Base-by-base conservation (phyloP, 2,113 vertebrate species). In the Nipponia nippon region DNA sequence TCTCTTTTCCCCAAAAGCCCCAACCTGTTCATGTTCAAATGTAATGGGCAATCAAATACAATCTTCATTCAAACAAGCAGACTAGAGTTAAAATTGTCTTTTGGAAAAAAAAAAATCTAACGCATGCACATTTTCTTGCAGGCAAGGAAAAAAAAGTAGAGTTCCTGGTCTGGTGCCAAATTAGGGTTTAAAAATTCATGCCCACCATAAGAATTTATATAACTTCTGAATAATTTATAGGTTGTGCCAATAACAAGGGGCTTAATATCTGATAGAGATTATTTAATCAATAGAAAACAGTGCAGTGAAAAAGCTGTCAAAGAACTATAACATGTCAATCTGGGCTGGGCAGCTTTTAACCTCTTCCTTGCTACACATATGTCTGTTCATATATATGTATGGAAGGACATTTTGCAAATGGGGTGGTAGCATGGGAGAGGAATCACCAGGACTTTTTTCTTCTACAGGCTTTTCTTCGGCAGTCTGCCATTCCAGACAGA, bases 131-230 rank as follows among this genome's bases (percentile, higher is more conserved):
- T 95, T 95, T 93, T 88, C 71, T 92, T 26, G 1, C 21, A 50
- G 53, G 53, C 14, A 5, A 88, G 21, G 4, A 2, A 5, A 42
- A 34, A 40, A 67, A 70, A 83, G 44, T 4, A 67, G 81, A 89
- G 36, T 66, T 93, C 44, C 42, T 95, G 97, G 96, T 75, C 81
- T 18, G 23, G 16, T 85, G 87, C 97, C 97, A 97, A 97, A 97
- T 97, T 78, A 92, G 86, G 92, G 62, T 97, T 97, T 97, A 96
- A 98, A 98, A 98, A 98, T 98, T 97, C 95, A 97, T 97, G 95
- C 83, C 75, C 5, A 0, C 94, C 86, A 93, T 96, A 94, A 96
- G 96, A 97, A 96, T 98, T 95, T 97, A 97, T 96, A 97, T 95
- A 96, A 95, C 78, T 95, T 89, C 75, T 97, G 94, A 97, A 98